A percentile compares a stretch with the other conserved stretches of the same genome.
Conservation (phyloP, 2,113 vertebrate genomes). For the Aptenodytes patagonicus region DNA sequence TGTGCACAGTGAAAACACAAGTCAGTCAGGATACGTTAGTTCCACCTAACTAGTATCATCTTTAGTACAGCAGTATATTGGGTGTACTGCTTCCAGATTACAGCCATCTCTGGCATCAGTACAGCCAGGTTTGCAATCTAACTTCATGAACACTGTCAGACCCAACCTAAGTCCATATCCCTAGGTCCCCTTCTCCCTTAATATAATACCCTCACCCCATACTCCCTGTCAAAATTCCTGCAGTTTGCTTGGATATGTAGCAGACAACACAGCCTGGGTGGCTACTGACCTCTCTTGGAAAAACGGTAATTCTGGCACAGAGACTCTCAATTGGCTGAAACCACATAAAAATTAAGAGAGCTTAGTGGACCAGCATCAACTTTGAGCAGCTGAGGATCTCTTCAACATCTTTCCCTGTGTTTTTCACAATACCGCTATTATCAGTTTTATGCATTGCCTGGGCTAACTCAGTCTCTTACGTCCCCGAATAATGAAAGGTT, state of each 20-base stretch:
- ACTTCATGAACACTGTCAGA: not conserved
- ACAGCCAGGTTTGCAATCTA: not conserved
- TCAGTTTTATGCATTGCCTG: not conserved
- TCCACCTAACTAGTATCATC: not conserved
- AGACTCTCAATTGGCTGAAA: not conserved
- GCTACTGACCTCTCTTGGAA: not conserved
- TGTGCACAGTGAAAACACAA: not conserved
- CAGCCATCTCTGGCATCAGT: not conserved
- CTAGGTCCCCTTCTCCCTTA: not conserved
- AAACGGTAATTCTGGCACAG: not conserved
- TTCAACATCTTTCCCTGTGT: not conserved
- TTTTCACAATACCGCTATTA: not conserved
- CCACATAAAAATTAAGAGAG: not conserved
- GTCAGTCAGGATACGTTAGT: not conserved
- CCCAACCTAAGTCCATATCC: not conserved
- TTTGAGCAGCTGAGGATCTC: not conserved
- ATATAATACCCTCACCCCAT: not conserved
- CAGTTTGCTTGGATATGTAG: not conserved
- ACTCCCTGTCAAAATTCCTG: not conserved
- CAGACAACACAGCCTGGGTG: not conserved
- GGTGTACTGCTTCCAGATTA: not conserved
- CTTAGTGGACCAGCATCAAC: not conserved
- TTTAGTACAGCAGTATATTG: not conserved
- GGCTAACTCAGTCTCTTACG: not conserved
- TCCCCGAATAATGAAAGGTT: rapidly evolving